Conservation (phyloP, 2,888 invertebrate species). For the Malthinus flaveolus region DNA sequence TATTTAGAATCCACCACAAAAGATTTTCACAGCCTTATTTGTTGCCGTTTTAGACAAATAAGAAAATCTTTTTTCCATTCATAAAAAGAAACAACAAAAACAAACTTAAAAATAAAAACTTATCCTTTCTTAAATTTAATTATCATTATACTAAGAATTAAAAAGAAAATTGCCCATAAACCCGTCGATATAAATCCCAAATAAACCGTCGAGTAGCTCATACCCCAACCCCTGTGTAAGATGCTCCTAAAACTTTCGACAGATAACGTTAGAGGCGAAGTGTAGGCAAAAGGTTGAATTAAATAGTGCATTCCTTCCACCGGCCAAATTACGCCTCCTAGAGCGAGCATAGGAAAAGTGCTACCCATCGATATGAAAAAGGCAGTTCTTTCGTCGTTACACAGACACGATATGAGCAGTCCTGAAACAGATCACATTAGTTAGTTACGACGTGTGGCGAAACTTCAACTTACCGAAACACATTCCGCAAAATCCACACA, state of each 20-base stretch:
- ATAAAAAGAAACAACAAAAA: neutral
- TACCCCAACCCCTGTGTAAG: constrained; percentile 84
- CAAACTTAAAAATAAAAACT: neutral
- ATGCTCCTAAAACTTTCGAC: constrained; percentile 86
- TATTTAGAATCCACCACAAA: neutral
- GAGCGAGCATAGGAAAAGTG: constrained; percentile 81
- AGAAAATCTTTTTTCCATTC: no score
- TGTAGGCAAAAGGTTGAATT: constrained; percentile 74
- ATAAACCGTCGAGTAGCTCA: constrained; percentile 80
- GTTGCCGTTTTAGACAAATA: neutral
- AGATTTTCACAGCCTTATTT: constrained; percentile 4
- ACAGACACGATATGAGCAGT: constrained; percentile 78
- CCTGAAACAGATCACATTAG: constrained; percentile 56
- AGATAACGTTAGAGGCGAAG: constrained; percentile 87
- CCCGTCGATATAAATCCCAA: constrained; percentile 84
- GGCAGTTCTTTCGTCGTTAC: constrained; percentile 81
- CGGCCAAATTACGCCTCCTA: constrained; percentile 94
- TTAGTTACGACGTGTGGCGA: neutral
- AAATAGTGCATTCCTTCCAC: constrained; percentile 86
- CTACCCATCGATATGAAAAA: constrained; percentile 85
- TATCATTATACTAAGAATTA: constrained; percentile 77
- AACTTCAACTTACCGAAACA: constrained; percentile 70
- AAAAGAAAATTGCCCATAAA: constrained; percentile 82
- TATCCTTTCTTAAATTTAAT: constrained; percentile 81
- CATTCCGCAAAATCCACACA: constrained; percentile 93